phyloP scores from a whole-genome alignment of 2,113 vertebrate species.

The Ceyx cyanopectus region DNA sequence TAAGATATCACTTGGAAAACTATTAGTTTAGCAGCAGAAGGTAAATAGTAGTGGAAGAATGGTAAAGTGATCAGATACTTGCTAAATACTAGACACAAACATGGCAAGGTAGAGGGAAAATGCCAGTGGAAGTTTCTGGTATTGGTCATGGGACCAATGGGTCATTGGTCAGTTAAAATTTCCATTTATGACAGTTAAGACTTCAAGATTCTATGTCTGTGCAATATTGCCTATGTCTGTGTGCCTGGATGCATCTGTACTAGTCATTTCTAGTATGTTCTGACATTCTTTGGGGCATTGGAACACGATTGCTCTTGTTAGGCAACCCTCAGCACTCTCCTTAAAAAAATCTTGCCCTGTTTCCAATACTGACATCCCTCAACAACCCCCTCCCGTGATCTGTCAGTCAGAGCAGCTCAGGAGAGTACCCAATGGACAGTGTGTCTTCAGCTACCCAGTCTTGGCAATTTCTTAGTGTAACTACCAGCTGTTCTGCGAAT shows the following conservation, averaged over 20 bases:
- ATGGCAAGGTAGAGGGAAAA: neutral
- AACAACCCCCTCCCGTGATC: neutral
- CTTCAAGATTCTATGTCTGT: neutral
- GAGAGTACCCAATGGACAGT: neutral
- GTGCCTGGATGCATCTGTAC: neutral
- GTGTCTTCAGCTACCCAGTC: neutral
- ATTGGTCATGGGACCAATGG: neutral
- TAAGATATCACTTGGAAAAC: neutral
- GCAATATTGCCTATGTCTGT: neutral
- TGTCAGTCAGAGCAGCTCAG: neutral
- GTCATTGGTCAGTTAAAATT: neutral
- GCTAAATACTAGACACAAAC: neutral
- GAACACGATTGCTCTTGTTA: neutral
- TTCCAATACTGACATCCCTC: neutral
- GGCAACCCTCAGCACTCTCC: neutral
- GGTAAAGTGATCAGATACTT: neutral
- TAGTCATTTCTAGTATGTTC: neutral
- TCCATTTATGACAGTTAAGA: neutral
- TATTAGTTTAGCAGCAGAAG: neutral
- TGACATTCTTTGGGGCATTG: neutral
- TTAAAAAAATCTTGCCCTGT: neutral
- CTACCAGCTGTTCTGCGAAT: neutral
- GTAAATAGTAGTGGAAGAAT: neutral
- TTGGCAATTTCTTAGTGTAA: neutral
- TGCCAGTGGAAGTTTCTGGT: neutral